Evolutionary conservation across 2,797 vertebrate genomes (phyloP), one percentile per base, ranked within the genome.

Genomic region (Hephaestus fuliginosus): DNA sequence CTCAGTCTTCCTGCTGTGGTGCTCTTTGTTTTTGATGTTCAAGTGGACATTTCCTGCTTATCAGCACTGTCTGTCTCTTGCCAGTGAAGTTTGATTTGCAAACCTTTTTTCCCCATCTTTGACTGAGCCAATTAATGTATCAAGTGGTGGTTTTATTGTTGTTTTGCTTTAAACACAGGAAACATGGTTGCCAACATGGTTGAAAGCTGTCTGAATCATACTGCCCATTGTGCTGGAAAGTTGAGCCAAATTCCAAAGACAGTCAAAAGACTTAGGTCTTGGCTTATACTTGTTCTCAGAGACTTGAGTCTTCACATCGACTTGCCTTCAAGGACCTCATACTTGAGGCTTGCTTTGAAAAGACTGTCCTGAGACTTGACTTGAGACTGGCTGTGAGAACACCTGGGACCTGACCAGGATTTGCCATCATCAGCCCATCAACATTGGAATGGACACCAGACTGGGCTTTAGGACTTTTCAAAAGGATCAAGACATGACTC

Each of bases 1-100:
- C 10, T 58, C 20, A 17, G 10, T 46, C 49, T n/a, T 73, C 6
- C 18, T 48, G 22, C 49, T 43, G 61, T 2, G 48, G 7, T 41
- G 49, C 17, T 56, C 55, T 52, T 76, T 65, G 28, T 30, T 52
- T 72, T 18, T 44, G 36, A 46, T 49, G 13, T 63, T 51, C 2
- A 17, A 56, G 25, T 10, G 39, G 4, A 3, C 5, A 3, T 4
- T 67, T 68, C 30, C n/a, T 68, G 49, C 61, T 48, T 2, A 70
- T 52, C 53, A 33, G 13, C 11, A n/a, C 51, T 1, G 11, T 25
- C 15, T 43, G 0, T 18, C 11, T 56, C 46, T 11, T 20, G 20
- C 14, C 3, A 44, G 3, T 49, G 11, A 55, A 3, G 11, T 53
- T 63, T 28, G 14, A 63, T 63, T 9, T 70, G 18, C 57, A 62